Percentiles rank a stretch among this genome's conserved stretches.
Conservation (phyloP, 2,888 invertebrate genomes). For the Chalcosyrphus nemorum region DNA sequence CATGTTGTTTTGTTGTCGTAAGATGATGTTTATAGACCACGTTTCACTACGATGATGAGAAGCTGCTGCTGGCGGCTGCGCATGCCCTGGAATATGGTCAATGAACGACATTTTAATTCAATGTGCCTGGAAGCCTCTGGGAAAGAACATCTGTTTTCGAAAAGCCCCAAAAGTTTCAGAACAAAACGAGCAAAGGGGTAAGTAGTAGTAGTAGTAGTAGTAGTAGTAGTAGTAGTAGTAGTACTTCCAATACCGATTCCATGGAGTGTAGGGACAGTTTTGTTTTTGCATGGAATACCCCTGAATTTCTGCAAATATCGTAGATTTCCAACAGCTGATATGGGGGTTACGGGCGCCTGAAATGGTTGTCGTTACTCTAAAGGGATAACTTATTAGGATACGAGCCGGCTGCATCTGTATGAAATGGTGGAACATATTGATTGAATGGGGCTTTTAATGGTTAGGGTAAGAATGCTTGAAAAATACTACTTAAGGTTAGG, state of each 20-base stretch:
- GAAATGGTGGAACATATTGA: neutral
- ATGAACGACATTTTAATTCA: conserved; percentile 69
- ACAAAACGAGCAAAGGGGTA: too few relatives aligned
- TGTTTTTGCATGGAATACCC: conserved; percentile 26
- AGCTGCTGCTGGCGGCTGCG: neutral
- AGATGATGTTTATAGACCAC: conserved; percentile 56
- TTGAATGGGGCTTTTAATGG: neutral
- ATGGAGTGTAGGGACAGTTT: conserved; percentile 35
- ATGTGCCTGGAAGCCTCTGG: conserved; percentile 57
- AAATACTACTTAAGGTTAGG: too few relatives aligned
- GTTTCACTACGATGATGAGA: conserved; percentile 71
- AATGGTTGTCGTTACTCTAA: neutral
- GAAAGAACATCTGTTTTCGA: conserved; percentile 66
- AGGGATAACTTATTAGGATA: neutral
- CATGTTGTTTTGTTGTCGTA: conserved; percentile 55
- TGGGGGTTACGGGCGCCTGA: neutral
- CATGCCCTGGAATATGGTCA: conserved; percentile 71
- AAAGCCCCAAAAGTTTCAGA: conserved; percentile 26
- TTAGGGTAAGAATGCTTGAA: too few relatives aligned
- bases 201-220: too few relatives aligned
- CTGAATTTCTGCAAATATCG: conserved; percentile 64
- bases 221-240: too few relatives aligned
- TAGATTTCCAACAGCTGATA: conserved; percentile 51
- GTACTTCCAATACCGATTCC: conserved; percentile 30
- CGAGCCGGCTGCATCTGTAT: neutral